Base-by-base conservation (phyloP, 2,888 invertebrate genomes). In the Pachliopta kotzebuea region DNA sequence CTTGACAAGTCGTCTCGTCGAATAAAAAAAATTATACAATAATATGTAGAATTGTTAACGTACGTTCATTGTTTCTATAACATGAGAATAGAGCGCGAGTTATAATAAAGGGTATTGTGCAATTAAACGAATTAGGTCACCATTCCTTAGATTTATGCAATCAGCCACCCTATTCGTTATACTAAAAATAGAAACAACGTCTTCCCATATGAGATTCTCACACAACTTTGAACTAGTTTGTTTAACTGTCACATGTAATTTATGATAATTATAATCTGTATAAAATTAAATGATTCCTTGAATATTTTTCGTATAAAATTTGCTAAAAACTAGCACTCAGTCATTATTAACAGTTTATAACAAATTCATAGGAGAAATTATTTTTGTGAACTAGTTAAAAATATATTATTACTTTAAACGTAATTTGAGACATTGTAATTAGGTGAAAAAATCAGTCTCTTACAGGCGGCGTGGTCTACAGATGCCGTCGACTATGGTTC, bases 401-500 rank as follows among this genome's bases (percentile, higher is more conserved):
- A 42, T 14, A 42, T 17, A 42, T 18, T 4, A 42, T 18, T 18
- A 18, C 18, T 42, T 42, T 42, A 17, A 18, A 42, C 18, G 17
- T 42, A 42, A 42, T 42, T 6, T 42, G 18, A 17, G 4, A 42
- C 4, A 42, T 18, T 4, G 17, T 18, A 42, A 17, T 42, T 42
- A n/a, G n/a, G n/a, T n/a, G 20, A 49, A 49, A 2, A 20, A 7
- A 14, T 42, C 65, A 58, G 62, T 62, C 26, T n/a, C 1, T 37
- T 24, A 20, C 68, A 67, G 61, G 65, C 67, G 59, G 81, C 73
- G 71, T 81, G 81, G 72, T 73, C 54, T 70, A 72, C 86, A 86
- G 80, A 85, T 87, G 86, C 84, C 77, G 79, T 76, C 80, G 75
- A 74, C 72, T 60, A 78, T 75, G 67, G 61, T 68, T 71, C 57